phyloP scores from a whole-genome alignment of 2,113 vertebrate species.

The Myiozetetes cayanensis region DNA sequence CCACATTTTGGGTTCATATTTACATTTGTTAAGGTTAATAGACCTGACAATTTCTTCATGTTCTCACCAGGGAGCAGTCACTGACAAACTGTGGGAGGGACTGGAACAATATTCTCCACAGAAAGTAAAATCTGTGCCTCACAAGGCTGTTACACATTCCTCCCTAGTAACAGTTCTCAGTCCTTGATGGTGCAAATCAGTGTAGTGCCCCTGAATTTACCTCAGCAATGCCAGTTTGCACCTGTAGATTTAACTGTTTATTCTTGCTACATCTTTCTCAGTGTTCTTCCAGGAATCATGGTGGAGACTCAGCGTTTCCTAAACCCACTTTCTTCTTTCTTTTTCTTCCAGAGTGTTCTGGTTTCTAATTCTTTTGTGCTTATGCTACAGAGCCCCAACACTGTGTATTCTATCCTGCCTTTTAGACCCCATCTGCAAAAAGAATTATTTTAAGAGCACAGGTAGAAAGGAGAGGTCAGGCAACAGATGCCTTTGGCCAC shows the following conservation, averaged over 20 bases:
- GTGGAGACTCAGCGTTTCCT: not conserved
- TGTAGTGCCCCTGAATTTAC: not conserved
- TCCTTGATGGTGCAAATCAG: not conserved
- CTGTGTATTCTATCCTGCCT: not conserved
- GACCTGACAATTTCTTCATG: conserved; percentile 67
- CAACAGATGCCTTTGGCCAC: not conserved
- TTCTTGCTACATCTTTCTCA: not conserved
- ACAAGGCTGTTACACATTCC: not conserved
- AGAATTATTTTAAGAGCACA: not conserved
- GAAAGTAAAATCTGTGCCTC: not conserved
- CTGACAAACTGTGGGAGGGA: conserved; percentile 4
- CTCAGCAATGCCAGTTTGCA: not conserved
- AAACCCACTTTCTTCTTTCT: not conserved
- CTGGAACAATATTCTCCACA: conserved; percentile 11
- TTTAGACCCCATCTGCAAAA: not conserved
- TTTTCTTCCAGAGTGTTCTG: not conserved
- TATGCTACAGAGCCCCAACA: not conserved
- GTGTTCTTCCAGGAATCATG: not conserved
- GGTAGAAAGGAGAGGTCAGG: not conserved
- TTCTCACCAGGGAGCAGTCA: conserved; percentile 61
- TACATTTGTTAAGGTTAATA: conserved; percentile 73
- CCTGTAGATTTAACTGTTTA: not conserved
- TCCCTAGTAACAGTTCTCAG: not conserved
- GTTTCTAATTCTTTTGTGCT: not conserved
- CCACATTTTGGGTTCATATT: conserved; percentile 57